Percentiles rank a stretch among this genome's conserved stretches.
Conservation (phyloP, 1,140 invertebrate genomes). For the Pissodes strobi region DNA sequence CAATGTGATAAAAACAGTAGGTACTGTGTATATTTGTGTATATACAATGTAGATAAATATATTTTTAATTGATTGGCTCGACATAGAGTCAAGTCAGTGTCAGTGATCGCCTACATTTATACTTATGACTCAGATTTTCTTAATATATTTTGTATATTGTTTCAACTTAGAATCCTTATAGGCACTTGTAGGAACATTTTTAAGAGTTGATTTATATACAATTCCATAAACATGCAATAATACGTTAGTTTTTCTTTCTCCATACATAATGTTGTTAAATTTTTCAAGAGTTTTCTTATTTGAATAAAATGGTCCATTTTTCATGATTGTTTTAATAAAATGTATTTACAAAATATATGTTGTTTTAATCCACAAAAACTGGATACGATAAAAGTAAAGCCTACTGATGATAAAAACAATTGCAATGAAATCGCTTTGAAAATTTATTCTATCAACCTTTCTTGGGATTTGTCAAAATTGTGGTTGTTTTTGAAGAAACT, state of each 20-base stretch:
- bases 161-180: background rate
- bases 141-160: constrained; percentile 8
- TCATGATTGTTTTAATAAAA: constrained; percentile 7
- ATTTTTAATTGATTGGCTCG: too few relatives aligned
- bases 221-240: background rate
- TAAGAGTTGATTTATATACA: constrained; percentile 4
- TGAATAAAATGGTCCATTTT: constrained; percentile 2
- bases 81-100: too few relatives aligned
- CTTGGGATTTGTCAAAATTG: too few relatives aligned
- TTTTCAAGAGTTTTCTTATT: constrained; percentile 3
- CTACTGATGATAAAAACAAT: too few relatives aligned
- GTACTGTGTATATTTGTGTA: too few relatives aligned
- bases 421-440: too few relatives aligned
- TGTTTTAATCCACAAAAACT: too few relatives aligned
- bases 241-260: background rate
- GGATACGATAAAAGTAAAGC: too few relatives aligned
- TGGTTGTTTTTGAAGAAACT: too few relatives aligned
- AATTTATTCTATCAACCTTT: too few relatives aligned
- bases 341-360: background rate
- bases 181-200: constrained; percentile 2
- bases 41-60: too few relatives aligned
- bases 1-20: too few relatives aligned
- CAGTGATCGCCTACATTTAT: background rate
- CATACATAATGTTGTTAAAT: background rate
- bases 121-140: background rate